A percentile compares a stretch with the other conserved stretches of the same genome.
Evolutionary conservation across 2,888 invertebrate species (phyloP).

Genomic region (Drosophila meridionalis): DNA sequence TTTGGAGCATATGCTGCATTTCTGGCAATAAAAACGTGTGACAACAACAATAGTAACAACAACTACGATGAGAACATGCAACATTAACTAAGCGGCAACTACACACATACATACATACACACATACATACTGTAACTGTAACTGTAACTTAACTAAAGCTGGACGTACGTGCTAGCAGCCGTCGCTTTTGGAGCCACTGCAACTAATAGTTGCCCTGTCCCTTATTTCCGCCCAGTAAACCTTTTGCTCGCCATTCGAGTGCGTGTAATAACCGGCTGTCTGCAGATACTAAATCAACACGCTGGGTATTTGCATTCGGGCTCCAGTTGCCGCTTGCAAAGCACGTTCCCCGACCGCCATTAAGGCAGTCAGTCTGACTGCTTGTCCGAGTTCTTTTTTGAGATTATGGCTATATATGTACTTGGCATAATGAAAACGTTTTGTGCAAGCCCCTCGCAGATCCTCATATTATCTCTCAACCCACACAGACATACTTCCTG

Average conservation of each 20-base stretch:
- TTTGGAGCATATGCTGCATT: slow-evolving; percentile 62
- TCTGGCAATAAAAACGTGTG: slow-evolving; percentile 69
- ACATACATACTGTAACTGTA: neutral
- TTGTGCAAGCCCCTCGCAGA: slow-evolving; percentile 19
- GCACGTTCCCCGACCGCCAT: slow-evolving; percentile 44
- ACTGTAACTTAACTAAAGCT: slow-evolving; percentile 73
- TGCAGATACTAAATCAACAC: slow-evolving; percentile 82
- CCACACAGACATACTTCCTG: slow-evolving; percentile 4
- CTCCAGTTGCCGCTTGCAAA: slow-evolving; percentile 30
- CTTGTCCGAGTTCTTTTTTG: slow-evolving; percentile 30
- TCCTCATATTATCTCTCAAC: slow-evolving; percentile 26
- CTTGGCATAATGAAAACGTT: slow-evolving; percentile 47
- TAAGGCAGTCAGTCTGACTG: slow-evolving; percentile 26
- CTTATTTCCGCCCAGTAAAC: slow-evolving; percentile 56
- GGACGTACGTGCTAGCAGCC: slow-evolving; percentile 65
- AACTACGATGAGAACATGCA: slow-evolving; percentile 42
- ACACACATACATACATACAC: neutral
- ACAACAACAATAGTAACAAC: slow-evolving; percentile 33
- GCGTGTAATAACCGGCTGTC: slow-evolving; percentile 76
- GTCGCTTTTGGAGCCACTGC: slow-evolving; percentile 37
- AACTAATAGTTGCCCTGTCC: slow-evolving; percentile 47
- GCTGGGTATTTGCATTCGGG: slow-evolving; percentile 51
- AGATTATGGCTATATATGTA: slow-evolving; percentile 57
- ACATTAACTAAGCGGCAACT: slow-evolving; percentile 67
- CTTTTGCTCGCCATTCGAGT: slow-evolving; percentile 52